Evolutionary conservation across 1,140 invertebrate species (phyloP), one percentile per base, ranked within the genome.

Genomic region (Drosophila teissieri): DNA sequence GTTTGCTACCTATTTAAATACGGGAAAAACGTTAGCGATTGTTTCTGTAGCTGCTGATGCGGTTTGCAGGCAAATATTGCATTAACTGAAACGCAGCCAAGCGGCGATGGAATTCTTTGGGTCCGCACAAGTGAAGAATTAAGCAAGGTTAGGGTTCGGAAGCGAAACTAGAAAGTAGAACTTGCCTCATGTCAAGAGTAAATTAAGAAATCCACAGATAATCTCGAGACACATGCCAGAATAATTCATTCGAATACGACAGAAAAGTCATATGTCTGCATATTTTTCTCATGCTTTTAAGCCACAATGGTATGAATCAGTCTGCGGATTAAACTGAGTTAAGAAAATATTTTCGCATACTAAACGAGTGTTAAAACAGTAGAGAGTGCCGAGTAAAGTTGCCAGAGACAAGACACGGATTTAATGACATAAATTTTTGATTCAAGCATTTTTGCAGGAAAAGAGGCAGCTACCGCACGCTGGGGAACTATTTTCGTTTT

Each of bases 381-480:
- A 22, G n/a, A 40, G 37, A 48, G 37, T 24, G 6, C 11, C 31
- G 36, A 60, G 45, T 48, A 45, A 65, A 60, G 19, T 48, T 64
- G 19, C 39, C 31, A 22, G 8, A 46, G 64, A 46, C 64, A 2
- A 39, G 64, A 39, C 64, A 53, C 63, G 56, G 60, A 75, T 88
- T 86, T 82, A 86, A 86, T 82, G 69, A 88, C 54, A 78, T 82
- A 76, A 67, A 82, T 79, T 79, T 88, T 76, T 88, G 78, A 82
- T 82, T 86, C 74, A 64, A 81, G 62, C 61, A 63, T 62, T 78
- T 80, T 46, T 19, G 15, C 34, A 12, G 39, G 12, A 4, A 39
- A 31, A 19, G 24, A 37, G n/a, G 31, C 48, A 49, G 34, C 17
- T 37, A 42, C 72, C 80, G 69, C 80, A 75, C 60, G 65, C 53